Conservation (phyloP, 2,797 vertebrate genomes). For the Dicrostonyx torquatus region DNA sequence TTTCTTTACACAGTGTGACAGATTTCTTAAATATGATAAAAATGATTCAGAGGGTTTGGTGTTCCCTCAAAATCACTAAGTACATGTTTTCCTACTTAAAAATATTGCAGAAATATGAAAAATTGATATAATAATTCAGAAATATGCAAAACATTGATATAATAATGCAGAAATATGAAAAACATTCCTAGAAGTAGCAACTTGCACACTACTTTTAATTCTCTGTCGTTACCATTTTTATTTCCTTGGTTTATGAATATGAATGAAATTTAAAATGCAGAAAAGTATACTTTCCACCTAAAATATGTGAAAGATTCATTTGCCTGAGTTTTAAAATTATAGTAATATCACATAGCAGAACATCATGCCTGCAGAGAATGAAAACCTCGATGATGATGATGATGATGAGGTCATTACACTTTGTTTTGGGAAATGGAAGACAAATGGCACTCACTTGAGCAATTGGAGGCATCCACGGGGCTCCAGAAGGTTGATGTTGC, state of each 20-base stretch:
- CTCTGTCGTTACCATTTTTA: not conserved
- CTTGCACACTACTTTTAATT: not conserved
- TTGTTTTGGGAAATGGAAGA: not conserved
- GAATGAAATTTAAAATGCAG: constrained; percentile 6
- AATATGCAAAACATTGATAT: not conserved
- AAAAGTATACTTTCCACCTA: constrained; percentile 6
- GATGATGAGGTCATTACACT: not conserved
- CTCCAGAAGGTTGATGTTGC: constrained; percentile 88
- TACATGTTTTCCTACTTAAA: not conserved
- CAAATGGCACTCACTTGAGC: constrained; percentile 86
- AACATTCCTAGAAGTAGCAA: not conserved
- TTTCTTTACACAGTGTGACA: not conserved
- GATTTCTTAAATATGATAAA: not conserved
- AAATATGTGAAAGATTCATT: not conserved
- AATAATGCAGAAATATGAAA: not conserved
- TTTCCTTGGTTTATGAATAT: not conserved
- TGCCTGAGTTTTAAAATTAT: not conserved
- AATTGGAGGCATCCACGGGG: constrained; percentile 89
- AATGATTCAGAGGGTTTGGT: not conserved
- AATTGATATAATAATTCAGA: not conserved
- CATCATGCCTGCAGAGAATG: not conserved
- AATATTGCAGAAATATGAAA: not conserved
- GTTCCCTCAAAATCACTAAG: not conserved
- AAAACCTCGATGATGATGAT: not conserved
- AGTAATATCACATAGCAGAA: not conserved